These are phyloP conservation scores for Eurytoma californica DNA, from an alignment of 2,888 invertebrate genomes.

Conservation along the genomic window DNA sequence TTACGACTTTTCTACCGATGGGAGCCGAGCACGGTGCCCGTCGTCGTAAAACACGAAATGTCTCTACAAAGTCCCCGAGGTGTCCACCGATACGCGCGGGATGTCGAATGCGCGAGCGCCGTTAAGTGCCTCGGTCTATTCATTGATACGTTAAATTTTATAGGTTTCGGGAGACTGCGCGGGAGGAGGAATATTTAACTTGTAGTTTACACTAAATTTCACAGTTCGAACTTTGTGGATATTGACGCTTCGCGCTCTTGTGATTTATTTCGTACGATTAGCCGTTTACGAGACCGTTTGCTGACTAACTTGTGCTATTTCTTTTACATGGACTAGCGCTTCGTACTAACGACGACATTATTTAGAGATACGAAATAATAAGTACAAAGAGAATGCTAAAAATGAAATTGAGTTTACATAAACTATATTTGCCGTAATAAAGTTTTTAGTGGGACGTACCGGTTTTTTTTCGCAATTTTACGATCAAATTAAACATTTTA, in stretches of 20 bases:
- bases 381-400: too few relatives aligned
- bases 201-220: not conserved
- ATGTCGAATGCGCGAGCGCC: not conserved
- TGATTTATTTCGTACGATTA: not conserved
- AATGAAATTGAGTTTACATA: too few relatives aligned
- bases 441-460: too few relatives aligned
- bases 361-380: too few relatives aligned
- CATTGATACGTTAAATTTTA: conserved; percentile 26
- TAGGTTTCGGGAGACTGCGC: conserved; percentile 5
- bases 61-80: not conserved
- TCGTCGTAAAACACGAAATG: conserved; percentile 8
- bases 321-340: too few relatives aligned
- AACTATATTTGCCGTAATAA: too few relatives aligned
- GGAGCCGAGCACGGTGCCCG: not conserved
- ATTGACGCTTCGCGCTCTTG: not conserved
- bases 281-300: too few relatives aligned
- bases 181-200: not conserved
- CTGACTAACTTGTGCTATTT: too few relatives aligned
- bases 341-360: too few relatives aligned
- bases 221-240: not conserved
- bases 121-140: conserved; percentile 1
- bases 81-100: not conserved
- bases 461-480: too few relatives aligned
- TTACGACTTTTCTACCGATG: conserved; percentile 35
- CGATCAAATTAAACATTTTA: too few relatives aligned